phyloP scores from a whole-genome alignment of 2,888 invertebrate species.

The Acrobasis repandana region DNA sequence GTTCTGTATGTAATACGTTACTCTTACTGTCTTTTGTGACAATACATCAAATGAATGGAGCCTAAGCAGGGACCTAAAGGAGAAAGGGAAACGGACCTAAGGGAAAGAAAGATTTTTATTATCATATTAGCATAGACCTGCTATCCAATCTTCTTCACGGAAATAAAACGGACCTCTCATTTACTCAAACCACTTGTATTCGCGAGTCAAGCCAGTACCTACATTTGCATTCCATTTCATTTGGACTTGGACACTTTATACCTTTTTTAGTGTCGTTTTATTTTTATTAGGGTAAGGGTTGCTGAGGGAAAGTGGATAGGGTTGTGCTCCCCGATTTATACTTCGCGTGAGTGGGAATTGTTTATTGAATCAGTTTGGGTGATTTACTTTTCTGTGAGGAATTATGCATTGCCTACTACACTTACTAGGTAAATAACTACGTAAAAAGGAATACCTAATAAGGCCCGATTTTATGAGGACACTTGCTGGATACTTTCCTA shows the following conservation, averaged over 20 bases:
- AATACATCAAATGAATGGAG: too few relatives aligned
- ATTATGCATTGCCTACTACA: too few relatives aligned
- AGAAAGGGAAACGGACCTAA: too few relatives aligned
- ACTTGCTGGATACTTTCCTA: too few relatives aligned
- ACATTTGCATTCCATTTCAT: conserved; percentile 79
- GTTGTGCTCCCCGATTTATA: conserved; percentile 37
- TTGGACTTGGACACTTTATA: conserved; percentile 62
- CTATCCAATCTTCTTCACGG: conserved; percentile 36
- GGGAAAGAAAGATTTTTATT: background rate
- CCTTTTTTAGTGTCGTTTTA: conserved; percentile 68
- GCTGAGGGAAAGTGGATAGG: conserved; percentile 53
- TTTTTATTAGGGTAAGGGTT: conserved; percentile 60
- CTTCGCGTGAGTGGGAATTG: conserved; percentile 13
- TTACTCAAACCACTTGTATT: conserved; percentile 24
- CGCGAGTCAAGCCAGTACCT: conserved; percentile 7
- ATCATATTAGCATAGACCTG: background rate
- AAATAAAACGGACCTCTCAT: conserved; percentile 35
- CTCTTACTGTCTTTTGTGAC: too few relatives aligned
- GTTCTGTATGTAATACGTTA: too few relatives aligned
- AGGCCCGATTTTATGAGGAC: too few relatives aligned
- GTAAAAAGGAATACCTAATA: too few relatives aligned
- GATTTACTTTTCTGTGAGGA: background rate
- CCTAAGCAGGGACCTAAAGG: too few relatives aligned
- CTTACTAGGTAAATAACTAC: too few relatives aligned
- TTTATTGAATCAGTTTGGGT: conserved; percentile 16